Base-by-base conservation (phyloP, 2,113 vertebrate species). In the Rissa tridactyla region DNA sequence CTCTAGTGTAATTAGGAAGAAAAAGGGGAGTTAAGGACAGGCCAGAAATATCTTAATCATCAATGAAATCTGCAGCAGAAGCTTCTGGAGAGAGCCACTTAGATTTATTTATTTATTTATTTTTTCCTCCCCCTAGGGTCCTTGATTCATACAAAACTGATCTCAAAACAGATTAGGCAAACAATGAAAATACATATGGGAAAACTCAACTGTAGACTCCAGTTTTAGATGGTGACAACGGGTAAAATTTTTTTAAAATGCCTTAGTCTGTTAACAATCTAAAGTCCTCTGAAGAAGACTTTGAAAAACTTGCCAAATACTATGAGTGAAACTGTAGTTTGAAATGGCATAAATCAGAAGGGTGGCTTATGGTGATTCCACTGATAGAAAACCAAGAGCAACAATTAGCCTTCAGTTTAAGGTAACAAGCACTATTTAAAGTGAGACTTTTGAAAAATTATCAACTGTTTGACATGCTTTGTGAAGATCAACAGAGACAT, bases 11-110 rank as follows among this genome's bases (percentile, higher is more conserved):
- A 93, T 69, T 78, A 82, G 49, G 54, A 87, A 55, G 20, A 88
- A 87, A 90, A 94, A 71, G 36, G 88, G 90, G 61, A 91, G 26
- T 73, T 95, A 94, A 96, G 88, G 89, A 95, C 96, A 97, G 77
- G 58, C 70, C 58, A 94, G 73, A 95, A 94, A 69, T 76, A 89
- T 76, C 73, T 95, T 89, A 77, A 94, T 91, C 81, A 89, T 91
- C 81, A 89, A 89, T 79, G 73, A 97, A 94, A 95, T 90, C 78
- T 82, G 81, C 55, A 94, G 90, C 52, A 94, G 70, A 89, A 95
- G 81, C 77, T 97, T 94, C 92, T 95, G 73, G 61, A 96, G 65
- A 84, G 57, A 70, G 27, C 7, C 72, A 91, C 65, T 89, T 34
- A 49, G 70, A n/a, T 49, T 21, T 65, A 44, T 14, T 64, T 61